A percentile compares a stretch with the other conserved stretches of the same genome.
These are phyloP conservation scores for Lymantria dispar DNA, from an alignment of 2,888 invertebrate species.

Conservation along the genomic window DNA sequence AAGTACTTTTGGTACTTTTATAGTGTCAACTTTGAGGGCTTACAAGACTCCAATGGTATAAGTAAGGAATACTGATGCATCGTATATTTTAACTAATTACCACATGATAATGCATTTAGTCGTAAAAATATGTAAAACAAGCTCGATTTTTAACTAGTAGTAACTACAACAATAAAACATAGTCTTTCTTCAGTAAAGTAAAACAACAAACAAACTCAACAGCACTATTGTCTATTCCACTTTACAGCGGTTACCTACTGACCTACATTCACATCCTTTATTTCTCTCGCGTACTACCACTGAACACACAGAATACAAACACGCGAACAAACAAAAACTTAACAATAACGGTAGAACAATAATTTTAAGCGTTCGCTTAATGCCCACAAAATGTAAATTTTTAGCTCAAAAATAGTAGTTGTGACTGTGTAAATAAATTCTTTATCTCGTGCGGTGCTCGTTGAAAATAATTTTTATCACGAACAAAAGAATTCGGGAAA, in stretches of 20 bases:
- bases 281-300: conserved; percentile 5
- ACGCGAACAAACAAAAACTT: conserved; percentile 6
- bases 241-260: not conserved
- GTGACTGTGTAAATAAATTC: conserved; percentile 30
- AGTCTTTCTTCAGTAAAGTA: not conserved
- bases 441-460: conserved; percentile 22
- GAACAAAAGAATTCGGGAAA: conserved; percentile 31
- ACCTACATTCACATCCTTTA: conserved; percentile 2
- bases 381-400: conserved; percentile 24
- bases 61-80: no score
- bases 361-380: conserved; percentile 20
- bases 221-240: not conserved
- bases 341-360: conserved; percentile 20
- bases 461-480: conserved; percentile 28
- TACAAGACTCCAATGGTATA: no score
- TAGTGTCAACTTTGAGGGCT: no score
- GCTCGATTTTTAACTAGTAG: not conserved
- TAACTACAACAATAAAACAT: not conserved
- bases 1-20: no score
- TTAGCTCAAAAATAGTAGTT: conserved; percentile 20
- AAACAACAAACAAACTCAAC: not conserved
- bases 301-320: conserved; percentile 12
- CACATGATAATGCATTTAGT: no score
- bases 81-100: no score
- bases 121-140: no score